Percentiles rank a stretch among this genome's conserved stretches.
Evolutionary conservation across 2,888 invertebrate species (phyloP).

Genomic region (Lithophane socia): DNA sequence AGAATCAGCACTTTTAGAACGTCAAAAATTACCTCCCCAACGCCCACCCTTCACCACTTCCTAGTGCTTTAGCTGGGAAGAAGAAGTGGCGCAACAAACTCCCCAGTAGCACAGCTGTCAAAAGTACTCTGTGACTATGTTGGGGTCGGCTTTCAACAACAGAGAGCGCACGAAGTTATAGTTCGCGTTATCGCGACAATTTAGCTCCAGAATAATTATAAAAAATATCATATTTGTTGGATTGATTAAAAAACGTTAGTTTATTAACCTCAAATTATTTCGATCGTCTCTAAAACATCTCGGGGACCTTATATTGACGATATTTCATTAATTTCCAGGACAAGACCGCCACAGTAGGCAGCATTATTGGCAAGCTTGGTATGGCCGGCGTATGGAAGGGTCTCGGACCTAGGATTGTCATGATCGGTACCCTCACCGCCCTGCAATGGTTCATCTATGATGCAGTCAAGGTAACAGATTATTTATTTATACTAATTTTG

Average conservation of each 20-base stretch:
- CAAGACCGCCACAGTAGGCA: constrained; percentile 86
- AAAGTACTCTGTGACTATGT: too few relatives aligned
- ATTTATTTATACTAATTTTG: neutral
- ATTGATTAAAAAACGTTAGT: neutral
- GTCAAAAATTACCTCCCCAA: too few relatives aligned
- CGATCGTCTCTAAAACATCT: neutral
- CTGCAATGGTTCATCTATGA: constrained; percentile 99
- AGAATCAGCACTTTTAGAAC: too few relatives aligned
- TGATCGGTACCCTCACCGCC: constrained; percentile 99
- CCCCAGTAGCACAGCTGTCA: too few relatives aligned
- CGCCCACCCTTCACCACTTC: too few relatives aligned
- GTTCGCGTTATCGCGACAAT: too few relatives aligned
- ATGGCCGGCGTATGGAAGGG: constrained; percentile 96
- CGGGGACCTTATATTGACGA: neutral
- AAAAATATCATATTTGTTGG: too few relatives aligned
- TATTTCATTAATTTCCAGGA: constrained; percentile 77
- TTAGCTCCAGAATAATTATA: too few relatives aligned
- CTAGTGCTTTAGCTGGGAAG: too few relatives aligned
- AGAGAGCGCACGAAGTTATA: too few relatives aligned
- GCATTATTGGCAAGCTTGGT: constrained; percentile 87
- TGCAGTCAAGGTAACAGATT: constrained; percentile 94
- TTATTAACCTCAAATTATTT: neutral
- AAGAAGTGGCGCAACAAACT: too few relatives aligned
- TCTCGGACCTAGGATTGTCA: constrained; percentile 97
- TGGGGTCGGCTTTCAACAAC: too few relatives aligned